These are phyloP conservation scores for Helarctos malayanus DNA, from an alignment of 2,797 vertebrate species.

Conservation along the genomic window DNA sequence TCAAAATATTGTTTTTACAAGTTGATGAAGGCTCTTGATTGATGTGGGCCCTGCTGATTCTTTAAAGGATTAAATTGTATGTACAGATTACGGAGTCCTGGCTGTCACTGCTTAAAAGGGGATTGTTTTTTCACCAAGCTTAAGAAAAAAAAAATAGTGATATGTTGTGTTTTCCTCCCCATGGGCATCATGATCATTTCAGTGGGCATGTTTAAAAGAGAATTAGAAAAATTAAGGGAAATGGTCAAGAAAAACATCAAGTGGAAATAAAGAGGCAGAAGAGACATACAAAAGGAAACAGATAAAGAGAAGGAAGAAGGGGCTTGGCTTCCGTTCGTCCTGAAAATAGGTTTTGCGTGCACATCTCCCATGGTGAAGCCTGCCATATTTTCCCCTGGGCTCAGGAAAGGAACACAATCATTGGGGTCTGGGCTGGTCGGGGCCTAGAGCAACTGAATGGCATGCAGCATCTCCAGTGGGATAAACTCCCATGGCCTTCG, in stretches of 20 bases:
- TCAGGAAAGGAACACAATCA: accelerated
- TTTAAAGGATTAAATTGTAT: constrained; percentile 99
- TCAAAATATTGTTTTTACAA: constrained; percentile 99
- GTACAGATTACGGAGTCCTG: constrained; percentile 95
- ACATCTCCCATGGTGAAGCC: constrained; percentile 48
- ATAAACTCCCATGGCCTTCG: not conserved
- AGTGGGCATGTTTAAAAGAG: not conserved
- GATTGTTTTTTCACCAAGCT: constrained; percentile 87
- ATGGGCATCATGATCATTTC: not conserved
- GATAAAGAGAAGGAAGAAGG: not conserved
- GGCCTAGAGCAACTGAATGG: constrained; percentile 63
- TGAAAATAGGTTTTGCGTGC: constrained; percentile 68
- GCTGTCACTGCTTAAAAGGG: constrained; percentile 86
- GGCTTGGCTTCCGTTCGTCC: constrained; percentile 72
- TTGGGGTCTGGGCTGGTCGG: constrained; percentile 66
- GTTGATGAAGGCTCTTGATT: constrained; percentile 99
- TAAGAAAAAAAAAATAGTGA: constrained; percentile 66
- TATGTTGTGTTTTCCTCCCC: constrained; percentile 78
- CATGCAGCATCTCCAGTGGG: constrained; percentile 39
- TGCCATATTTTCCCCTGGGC: not conserved
- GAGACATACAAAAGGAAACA: constrained; percentile 5
- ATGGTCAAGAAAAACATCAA: constrained; percentile 30
- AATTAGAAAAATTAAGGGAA: constrained; percentile 45
- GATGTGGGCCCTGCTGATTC: constrained; percentile 96
- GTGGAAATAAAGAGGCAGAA: not conserved